Evolutionary conservation across 2,113 vertebrate species (phyloP).

Genomic region (Peucedramus taeniatus): DNA sequence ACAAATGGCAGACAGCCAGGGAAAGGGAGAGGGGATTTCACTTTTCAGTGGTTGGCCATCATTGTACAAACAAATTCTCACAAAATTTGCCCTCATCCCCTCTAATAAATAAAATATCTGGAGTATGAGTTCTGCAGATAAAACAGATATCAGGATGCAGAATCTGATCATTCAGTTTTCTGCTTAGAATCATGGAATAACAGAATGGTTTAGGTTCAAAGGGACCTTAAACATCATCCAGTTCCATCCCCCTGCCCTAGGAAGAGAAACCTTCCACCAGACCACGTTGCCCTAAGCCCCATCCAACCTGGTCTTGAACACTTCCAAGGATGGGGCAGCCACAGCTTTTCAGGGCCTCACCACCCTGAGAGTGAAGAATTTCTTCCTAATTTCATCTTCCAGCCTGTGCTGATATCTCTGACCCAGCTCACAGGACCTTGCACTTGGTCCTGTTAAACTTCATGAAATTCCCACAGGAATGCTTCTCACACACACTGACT

Average conservation of each 20-base stretch:
- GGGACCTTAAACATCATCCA: background rate
- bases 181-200: background rate
- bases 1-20: background rate
- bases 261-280: too few species aligned
- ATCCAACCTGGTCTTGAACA: background rate
- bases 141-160: background rate
- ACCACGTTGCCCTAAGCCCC: background rate
- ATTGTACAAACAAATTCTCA: background rate
- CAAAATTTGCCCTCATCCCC: background rate
- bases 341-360: background rate
- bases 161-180: background rate
- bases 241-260: accelerated
- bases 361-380: background rate
- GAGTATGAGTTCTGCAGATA: background rate
- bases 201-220: background rate
- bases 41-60: background rate
- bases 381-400: background rate
- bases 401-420: accelerated
- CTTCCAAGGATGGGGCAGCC: background rate
- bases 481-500: background rate
- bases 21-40: background rate
- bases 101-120: background rate
- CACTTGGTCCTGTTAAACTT: background rate
- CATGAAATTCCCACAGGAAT: background rate
- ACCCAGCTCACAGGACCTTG: background rate